These are phyloP conservation scores for Drosophila bocki DNA, from an alignment of 1,140 invertebrate species.

Conservation along the genomic window DNA sequence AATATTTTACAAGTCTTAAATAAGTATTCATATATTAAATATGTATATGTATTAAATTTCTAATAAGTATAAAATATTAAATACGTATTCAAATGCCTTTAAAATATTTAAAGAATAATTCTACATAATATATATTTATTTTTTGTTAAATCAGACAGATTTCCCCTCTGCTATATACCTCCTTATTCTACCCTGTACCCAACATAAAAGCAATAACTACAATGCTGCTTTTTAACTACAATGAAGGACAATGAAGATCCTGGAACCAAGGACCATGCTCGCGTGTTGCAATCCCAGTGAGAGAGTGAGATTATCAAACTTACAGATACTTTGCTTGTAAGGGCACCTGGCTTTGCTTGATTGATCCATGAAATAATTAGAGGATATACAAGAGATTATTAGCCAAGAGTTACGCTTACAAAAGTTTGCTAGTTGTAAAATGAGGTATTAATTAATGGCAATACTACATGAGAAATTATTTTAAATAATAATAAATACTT, in stretches of 20 bases:
- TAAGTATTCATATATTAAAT: neutral
- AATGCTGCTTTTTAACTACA: slow-evolving; percentile 14
- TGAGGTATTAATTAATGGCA: neutral
- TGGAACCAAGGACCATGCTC: neutral
- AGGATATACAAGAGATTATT: neutral
- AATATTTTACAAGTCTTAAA: neutral
- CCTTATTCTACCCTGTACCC: neutral
- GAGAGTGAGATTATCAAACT: neutral
- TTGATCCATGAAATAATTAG: slow-evolving; percentile 18
- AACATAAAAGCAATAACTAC: slow-evolving; percentile 4
- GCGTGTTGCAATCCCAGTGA: neutral
- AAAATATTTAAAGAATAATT: no score
- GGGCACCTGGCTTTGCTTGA: slow-evolving; percentile 5
- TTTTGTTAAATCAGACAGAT: neutral
- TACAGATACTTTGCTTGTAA: neutral
- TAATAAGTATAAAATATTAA: no score
- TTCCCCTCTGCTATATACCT: neutral
- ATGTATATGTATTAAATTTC: no score
- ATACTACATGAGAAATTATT: neutral
- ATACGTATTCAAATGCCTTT: no score
- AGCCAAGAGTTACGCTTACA: neutral
- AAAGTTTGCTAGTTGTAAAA: neutral
- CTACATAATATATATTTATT: neutral
- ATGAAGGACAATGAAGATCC: slow-evolving; percentile 4
- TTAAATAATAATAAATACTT: neutral